Evolutionary conservation across 2,888 invertebrate genomes (phyloP).

Genomic region (Phytoseiulus persimilis): DNA sequence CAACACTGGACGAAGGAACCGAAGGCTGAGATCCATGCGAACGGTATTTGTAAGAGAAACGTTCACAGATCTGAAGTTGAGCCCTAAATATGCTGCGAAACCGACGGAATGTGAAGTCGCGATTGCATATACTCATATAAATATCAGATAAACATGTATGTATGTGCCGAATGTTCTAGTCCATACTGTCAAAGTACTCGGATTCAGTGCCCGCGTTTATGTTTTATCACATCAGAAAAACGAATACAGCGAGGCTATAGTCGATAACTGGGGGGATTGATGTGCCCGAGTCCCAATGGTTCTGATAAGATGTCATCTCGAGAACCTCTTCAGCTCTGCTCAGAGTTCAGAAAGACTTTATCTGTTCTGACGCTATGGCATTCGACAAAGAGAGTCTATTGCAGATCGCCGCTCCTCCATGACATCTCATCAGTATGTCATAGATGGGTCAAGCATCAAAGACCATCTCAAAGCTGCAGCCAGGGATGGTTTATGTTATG

Average conservation of each 20-base stretch:
- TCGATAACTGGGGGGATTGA: neutral
- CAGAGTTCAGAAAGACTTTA: neutral
- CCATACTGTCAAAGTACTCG: constrained; percentile 36
- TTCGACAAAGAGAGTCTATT: too few relatives aligned
- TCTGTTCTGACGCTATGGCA: too few relatives aligned
- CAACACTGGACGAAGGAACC: neutral
- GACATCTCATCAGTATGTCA: too few relatives aligned
- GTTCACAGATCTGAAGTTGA: neutral
- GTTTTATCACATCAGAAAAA: neutral
- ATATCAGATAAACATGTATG: neutral
- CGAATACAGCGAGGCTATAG: neutral
- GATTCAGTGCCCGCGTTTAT: neutral
- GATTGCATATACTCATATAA: neutral
- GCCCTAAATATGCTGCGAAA: neutral
- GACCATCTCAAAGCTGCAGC: too few relatives aligned
- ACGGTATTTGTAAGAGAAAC: neutral
- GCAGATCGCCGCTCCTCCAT: too few relatives aligned
- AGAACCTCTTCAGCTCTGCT: neutral
- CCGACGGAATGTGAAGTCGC: neutral
- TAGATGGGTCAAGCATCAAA: too few relatives aligned
- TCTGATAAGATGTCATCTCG: neutral
- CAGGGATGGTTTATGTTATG: too few relatives aligned
- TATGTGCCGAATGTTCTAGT: constrained; percentile 13
- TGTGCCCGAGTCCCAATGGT: neutral
- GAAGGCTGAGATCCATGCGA: neutral